These are phyloP conservation scores for Epinephelus malabaricus DNA, from an alignment of 2,797 vertebrate genomes.

Conservation along the genomic window DNA sequence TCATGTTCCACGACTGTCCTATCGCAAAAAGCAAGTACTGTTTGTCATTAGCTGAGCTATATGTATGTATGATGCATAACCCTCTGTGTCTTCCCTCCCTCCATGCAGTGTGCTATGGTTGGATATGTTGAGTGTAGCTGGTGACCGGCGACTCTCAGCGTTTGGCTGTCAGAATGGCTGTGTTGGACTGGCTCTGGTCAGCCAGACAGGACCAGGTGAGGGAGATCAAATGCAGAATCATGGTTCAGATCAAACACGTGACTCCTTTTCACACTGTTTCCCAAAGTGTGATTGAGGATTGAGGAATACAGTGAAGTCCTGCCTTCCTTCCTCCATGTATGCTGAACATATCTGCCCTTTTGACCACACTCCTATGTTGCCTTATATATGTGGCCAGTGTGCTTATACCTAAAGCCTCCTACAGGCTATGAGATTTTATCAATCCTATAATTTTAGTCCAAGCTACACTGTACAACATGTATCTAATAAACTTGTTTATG, in stretches of 20 bases:
- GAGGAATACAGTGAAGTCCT: background rate
- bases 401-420: too few relatives aligned
- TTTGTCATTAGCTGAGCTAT: background rate
- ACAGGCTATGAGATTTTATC: too few relatives aligned
- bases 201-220: conserved; percentile 88
- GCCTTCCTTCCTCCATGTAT: background rate
- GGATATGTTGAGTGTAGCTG: conserved; percentile 84
- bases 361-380: background rate
- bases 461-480: too few relatives aligned
- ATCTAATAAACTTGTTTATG: too few relatives aligned
- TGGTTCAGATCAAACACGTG: background rate
- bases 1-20: background rate
- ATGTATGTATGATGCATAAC: background rate
- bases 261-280: background rate
- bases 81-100: conserved; percentile 5
- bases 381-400: background rate
- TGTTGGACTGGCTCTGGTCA: conserved; percentile 89
- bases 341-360: too few relatives aligned
- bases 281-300: background rate
- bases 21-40: background rate
- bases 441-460: too few relatives aligned
- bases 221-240: background rate
- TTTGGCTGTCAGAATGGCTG: conserved; percentile 93
- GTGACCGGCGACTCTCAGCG: conserved; percentile 84
- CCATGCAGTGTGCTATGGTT: conserved; percentile 90